Percentiles rank a stretch among this genome's conserved stretches.
Evolutionary conservation across 1,140 invertebrate species (phyloP).

Genomic region (Steinernema khuongi): DNA sequence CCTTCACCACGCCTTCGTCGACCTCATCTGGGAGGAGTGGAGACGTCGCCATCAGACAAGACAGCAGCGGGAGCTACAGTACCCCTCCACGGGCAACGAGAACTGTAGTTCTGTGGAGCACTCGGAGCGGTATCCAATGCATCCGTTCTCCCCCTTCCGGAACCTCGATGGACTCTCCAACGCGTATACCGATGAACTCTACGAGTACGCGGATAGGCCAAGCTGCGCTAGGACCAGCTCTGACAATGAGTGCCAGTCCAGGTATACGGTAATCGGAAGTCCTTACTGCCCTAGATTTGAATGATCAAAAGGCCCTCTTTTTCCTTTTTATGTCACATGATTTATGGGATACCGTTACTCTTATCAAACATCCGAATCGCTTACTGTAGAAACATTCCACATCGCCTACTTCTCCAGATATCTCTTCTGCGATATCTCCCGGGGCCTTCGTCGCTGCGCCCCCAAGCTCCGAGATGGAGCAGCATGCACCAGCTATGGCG

Average conservation of each 20-base stretch:
- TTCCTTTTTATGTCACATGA: too few relatives aligned
- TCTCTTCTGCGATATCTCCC: conserved; percentile 51
- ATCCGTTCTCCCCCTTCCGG: neutral
- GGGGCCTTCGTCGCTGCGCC: conserved; percentile 44
- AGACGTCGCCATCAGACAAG: neutral
- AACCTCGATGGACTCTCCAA: conserved; percentile 53
- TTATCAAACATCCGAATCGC: too few relatives aligned
- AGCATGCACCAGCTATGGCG: conserved; percentile 20
- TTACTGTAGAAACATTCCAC: neutral
- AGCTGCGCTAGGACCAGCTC: conserved; percentile 30
- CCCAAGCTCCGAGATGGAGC: conserved; percentile 41
- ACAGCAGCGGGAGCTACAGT: neutral
- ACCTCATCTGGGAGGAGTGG: neutral
- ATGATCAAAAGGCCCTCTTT: too few relatives aligned
- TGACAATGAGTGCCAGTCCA: conserved; percentile 45
- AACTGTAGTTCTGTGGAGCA: neutral
- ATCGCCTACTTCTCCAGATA: conserved; percentile 20
- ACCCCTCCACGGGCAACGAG: conserved; percentile 25
- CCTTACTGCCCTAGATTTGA: neutral
- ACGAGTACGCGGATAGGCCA: conserved; percentile 50
- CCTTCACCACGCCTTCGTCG: neutral
- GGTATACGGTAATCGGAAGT: conserved; percentile 26
- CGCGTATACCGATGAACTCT: conserved; percentile 52
- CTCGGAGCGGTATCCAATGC: neutral
- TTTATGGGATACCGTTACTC: too few relatives aligned